A percentile compares a stretch with the other conserved stretches of the same genome.
Conservation (phyloP, 23 tunicate species). For the Styela clava region DNA sequence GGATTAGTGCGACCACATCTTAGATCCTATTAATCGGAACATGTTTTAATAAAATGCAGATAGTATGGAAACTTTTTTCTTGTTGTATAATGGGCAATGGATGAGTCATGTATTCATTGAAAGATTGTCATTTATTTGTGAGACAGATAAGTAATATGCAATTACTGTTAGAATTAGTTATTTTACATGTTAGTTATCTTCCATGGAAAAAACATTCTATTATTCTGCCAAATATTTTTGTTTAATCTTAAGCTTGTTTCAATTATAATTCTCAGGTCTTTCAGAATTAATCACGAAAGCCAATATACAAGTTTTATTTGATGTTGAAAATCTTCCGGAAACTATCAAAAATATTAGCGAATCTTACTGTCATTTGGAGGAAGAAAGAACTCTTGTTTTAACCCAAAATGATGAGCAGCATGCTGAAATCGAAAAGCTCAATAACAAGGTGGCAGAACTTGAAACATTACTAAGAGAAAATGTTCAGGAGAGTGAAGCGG, state of each 20-base stretch:
- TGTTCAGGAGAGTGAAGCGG: not conserved
- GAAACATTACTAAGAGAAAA: not conserved
- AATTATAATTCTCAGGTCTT: slow-evolving; percentile 11
- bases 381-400: not conserved
- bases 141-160: too few species aligned
- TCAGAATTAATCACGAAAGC: not conserved
- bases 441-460: not conserved
- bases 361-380: not conserved
- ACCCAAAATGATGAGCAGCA: not conserved
- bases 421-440: not conserved
- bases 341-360: not conserved
- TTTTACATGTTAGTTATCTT: too few species aligned
- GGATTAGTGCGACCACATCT: not conserved
- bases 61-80: too few species aligned
- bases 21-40: too few species aligned
- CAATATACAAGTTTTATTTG: not conserved
- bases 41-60: too few species aligned
- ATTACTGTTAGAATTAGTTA: too few species aligned
- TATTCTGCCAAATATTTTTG: too few species aligned
- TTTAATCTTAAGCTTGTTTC: too few species aligned
- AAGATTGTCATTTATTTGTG: too few species aligned
- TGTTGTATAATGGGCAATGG: too few species aligned
- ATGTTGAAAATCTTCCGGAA: not conserved
- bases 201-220: too few species aligned
- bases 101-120: too few species aligned